These are phyloP conservation scores for Coremacera marginata DNA, from an alignment of 2,888 invertebrate genomes.

Conservation along the genomic window DNA sequence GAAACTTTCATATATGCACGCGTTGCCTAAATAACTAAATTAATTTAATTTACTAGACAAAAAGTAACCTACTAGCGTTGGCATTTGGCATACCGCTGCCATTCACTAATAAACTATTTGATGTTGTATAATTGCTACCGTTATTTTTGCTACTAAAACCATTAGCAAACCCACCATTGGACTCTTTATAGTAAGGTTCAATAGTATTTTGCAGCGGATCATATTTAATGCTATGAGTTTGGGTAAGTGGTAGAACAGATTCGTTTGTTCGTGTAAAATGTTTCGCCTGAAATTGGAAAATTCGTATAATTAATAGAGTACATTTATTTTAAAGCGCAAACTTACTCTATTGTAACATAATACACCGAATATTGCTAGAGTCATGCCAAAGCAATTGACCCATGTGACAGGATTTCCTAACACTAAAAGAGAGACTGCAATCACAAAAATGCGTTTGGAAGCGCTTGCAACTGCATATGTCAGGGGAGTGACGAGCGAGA, in stretches of 20 bases:
- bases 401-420: constrained; percentile 92
- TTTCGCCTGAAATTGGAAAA: constrained; percentile 73
- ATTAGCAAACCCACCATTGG: constrained; percentile 51
- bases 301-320: not conserved
- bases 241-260: constrained; percentile 72
- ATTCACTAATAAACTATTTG: constrained; percentile 62
- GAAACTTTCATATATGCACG: not conserved
- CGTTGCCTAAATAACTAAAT: not conserved
- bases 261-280: constrained; percentile 75
- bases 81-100: constrained; percentile 60
- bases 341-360: constrained; percentile 87
- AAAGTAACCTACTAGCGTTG: constrained; percentile 63
- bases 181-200: constrained; percentile 59
- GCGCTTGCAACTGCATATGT: constrained; percentile 97
- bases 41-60: constrained; percentile 58
- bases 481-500: constrained; percentile 91
- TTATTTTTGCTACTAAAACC: constrained; percentile 41
- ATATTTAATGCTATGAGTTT: constrained; percentile 67
- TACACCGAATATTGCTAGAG: constrained; percentile 89
- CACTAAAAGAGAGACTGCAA: constrained; percentile 86
- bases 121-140: constrained; percentile 47
- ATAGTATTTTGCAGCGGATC: constrained; percentile 57
- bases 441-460: constrained; percentile 93
- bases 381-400: constrained; percentile 90
- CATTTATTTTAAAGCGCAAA: not conserved